Conservation (phyloP, 2,888 invertebrate genomes). For the Elysia crispata region DNA sequence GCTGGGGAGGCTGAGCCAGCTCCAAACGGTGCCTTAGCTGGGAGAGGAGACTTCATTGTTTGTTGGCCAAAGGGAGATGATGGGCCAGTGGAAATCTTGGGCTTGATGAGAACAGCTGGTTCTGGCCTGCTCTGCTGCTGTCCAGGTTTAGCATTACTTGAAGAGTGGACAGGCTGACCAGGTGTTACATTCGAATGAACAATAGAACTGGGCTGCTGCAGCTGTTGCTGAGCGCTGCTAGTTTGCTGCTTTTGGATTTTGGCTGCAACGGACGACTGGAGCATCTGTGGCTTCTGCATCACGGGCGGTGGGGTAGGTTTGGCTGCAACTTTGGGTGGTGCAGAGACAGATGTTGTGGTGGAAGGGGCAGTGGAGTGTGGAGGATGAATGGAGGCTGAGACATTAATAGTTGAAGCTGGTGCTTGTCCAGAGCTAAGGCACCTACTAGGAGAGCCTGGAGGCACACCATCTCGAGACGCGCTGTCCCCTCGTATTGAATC, state of each 20-base stretch:
- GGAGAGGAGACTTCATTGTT: conserved; percentile 14
- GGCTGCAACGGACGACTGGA: neutral
- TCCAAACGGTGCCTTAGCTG: neutral
- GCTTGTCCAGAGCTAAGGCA: neutral
- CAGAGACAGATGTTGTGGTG: conserved; percentile 43
- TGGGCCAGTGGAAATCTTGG: neutral
- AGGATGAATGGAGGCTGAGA: conserved; percentile 40
- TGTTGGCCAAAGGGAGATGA: neutral
- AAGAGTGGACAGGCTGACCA: conserved; percentile 33
- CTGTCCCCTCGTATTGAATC: conserved; percentile 75
- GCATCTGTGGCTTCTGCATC: neutral
- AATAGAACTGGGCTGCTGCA: neutral
- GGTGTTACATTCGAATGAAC: conserved; percentile 9
- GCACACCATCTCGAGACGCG: conserved; percentile 33
- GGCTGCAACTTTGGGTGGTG: conserved; percentile 48
- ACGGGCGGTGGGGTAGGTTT: conserved; percentile 21
- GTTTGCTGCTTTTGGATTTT: neutral
- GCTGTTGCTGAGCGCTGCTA: neutral
- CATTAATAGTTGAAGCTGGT: conserved; percentile 18
- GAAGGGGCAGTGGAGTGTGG: conserved; percentile 28
- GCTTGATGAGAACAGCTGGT: conserved; percentile 35
- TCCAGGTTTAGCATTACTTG: conserved; percentile 27
- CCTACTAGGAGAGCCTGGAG: conserved; percentile 30
- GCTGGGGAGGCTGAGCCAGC: neutral
- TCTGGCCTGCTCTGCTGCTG: too few species aligned